phyloP scores from a whole-genome alignment of 2,113 vertebrate species.

The Ceratotherium simum region DNA sequence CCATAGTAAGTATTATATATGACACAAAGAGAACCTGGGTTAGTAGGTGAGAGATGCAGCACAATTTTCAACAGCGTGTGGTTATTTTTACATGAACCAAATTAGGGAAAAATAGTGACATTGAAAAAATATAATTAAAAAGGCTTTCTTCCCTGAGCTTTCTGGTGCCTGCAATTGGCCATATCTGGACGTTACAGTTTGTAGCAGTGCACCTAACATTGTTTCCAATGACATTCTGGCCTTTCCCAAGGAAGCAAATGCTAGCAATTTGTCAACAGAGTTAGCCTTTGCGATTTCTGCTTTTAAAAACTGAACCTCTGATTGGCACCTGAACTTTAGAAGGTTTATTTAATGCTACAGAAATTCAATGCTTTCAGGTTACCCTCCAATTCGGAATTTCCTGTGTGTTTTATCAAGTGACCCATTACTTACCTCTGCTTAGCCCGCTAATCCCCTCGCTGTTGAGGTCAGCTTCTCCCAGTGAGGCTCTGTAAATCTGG shows the following conservation, averaged over 20 bases:
- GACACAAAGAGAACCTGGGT: neutral
- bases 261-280: constrained; percentile 71
- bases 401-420: constrained; percentile 70
- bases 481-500: neutral
- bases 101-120: neutral
- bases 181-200: neutral
- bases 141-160: neutral
- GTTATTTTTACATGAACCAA: neutral
- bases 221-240: constrained; percentile 61
- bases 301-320: constrained; percentile 62
- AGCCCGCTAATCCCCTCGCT: constrained; percentile 35
- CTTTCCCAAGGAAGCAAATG: constrained; percentile 58
- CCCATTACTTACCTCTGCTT: constrained; percentile 55
- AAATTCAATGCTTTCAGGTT: constrained; percentile 54
- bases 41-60: neutral
- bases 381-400: constrained; percentile 62
- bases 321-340: constrained; percentile 83
- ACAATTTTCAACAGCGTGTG: neutral
- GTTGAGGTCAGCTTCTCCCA: constrained; percentile 15
- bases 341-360: constrained; percentile 76
- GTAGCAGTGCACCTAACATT: neutral
- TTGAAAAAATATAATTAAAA: neutral
- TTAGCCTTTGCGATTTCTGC: constrained; percentile 58
- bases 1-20: neutral
- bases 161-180: neutral